Percentiles rank a stretch among this genome's conserved stretches.
phyloP scores from a whole-genome alignment of 2,797 vertebrate species.

The Holocentrus rufus region DNA sequence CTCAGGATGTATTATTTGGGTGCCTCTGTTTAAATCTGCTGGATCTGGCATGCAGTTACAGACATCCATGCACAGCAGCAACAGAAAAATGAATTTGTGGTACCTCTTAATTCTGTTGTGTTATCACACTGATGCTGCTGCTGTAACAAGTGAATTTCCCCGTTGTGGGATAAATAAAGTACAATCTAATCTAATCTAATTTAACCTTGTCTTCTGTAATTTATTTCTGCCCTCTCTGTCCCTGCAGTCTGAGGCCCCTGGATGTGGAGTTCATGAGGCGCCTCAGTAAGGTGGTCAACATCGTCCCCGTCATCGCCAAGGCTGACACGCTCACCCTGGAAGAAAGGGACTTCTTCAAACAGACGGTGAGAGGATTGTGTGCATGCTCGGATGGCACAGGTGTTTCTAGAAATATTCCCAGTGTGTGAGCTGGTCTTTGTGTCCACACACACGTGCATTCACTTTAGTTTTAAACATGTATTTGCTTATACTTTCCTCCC shows the following conservation, averaged over 20 bases:
- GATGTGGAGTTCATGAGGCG: constrained; percentile 98
- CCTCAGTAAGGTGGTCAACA: constrained; percentile 97
- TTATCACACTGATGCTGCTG: too few relatives aligned
- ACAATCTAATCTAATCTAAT: too few relatives aligned
- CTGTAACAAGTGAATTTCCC: too few relatives aligned
- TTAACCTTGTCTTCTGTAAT: background rate
- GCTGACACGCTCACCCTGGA: constrained; percentile 96
- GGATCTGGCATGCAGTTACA: background rate
- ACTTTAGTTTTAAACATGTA: background rate
- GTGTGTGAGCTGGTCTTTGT: background rate
- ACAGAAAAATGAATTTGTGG: background rate
- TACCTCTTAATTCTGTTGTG: too few relatives aligned
- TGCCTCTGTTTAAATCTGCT: too few relatives aligned
- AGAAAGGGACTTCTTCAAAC: constrained; percentile 94
- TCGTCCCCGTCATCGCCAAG: constrained; percentile 96
- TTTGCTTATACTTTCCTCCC: background rate
- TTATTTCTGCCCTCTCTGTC: background rate
- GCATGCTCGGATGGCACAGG: background rate
- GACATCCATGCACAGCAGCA: background rate
- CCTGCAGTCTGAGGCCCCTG: constrained; percentile 88
- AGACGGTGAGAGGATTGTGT: constrained; percentile 83
- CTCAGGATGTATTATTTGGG: too few relatives aligned
- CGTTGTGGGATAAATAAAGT: too few relatives aligned
- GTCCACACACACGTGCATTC: background rate
- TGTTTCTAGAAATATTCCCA: constrained; percentile 6